phyloP scores from a whole-genome alignment of 2,797 vertebrate genomes.

The Crotalus adamanteus region DNA sequence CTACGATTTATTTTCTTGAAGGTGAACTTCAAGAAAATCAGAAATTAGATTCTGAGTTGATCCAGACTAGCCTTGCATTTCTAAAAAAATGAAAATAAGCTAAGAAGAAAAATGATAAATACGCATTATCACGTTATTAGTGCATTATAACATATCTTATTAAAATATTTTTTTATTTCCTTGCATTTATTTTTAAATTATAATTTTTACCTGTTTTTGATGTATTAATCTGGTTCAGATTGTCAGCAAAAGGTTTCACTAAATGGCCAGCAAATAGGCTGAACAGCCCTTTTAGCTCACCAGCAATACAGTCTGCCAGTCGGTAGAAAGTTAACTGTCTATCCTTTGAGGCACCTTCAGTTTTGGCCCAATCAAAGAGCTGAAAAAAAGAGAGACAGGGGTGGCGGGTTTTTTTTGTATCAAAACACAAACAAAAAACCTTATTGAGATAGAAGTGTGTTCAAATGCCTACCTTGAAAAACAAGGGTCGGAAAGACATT shows the following conservation, averaged over 20 bases:
- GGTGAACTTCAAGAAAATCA: not conserved
- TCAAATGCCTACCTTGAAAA: slow-evolving; percentile 86
- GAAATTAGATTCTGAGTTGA: not conserved
- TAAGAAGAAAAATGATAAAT: not conserved
- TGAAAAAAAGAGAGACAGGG: slow-evolving; percentile 57
- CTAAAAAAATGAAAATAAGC: not conserved
- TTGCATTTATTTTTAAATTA: not conserved
- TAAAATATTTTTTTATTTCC: not conserved
- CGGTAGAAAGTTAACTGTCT: slow-evolving; percentile 88
- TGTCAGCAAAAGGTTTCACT: slow-evolving; percentile 85
- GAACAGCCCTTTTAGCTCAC: slow-evolving; percentile 89
- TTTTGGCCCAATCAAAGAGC: slow-evolving; percentile 93
- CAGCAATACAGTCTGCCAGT: slow-evolving; percentile 80
- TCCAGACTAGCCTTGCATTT: not conserved
- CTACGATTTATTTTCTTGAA: not conserved
- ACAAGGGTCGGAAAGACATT: slow-evolving; percentile 90
- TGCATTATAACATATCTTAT: not conserved
- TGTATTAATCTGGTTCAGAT: slow-evolving; percentile 77
- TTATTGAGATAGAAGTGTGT: not conserved
- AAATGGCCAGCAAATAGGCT: slow-evolving; percentile 91
- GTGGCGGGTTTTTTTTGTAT: not conserved
- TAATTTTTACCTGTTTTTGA: slow-evolving; percentile 76
- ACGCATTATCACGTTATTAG: not conserved
- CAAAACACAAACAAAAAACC: slow-evolving; percentile 11
- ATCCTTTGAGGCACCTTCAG: slow-evolving; percentile 74